Evolutionary conservation across 2,113 vertebrate species (phyloP).

Genomic region (Mobula birostris): DNA sequence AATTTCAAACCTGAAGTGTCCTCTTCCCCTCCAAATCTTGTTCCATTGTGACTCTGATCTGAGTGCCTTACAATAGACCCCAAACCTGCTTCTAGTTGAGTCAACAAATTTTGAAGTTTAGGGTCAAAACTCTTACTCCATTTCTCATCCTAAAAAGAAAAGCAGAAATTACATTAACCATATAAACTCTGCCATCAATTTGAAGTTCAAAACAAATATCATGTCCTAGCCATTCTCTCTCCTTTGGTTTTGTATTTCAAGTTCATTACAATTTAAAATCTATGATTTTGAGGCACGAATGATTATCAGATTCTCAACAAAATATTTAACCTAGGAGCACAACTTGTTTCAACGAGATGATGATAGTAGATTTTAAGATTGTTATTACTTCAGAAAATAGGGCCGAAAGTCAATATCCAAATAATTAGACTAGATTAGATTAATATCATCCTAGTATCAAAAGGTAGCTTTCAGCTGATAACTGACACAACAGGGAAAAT

Average conservation of each 20-base stretch:
- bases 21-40: constrained; percentile 61
- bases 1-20: constrained; percentile 66
- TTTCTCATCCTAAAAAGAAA: constrained; percentile 71
- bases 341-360: not conserved
- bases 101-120: constrained; percentile 81
- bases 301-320: not conserved
- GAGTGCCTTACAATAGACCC: constrained; percentile 74
- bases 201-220: not conserved
- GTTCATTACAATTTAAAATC: constrained; percentile 24
- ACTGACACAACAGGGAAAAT: not conserved
- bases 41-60: constrained; percentile 53
- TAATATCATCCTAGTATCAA: not conserved
- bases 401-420: not conserved
- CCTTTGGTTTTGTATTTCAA: not conserved
- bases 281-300: constrained; percentile 7
- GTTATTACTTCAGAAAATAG: not conserved
- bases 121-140: constrained; percentile 86
- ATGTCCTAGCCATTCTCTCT: not conserved
- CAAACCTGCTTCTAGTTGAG: constrained; percentile 81
- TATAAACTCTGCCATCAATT: not conserved
- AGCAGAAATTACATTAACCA: constrained; percentile 12
- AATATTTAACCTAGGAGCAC: not conserved
- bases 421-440: no score
- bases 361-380: not conserved
- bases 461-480: not conserved